phyloP scores from a whole-genome alignment of 2,113 vertebrate species.

The Ondatra zibethicus region DNA sequence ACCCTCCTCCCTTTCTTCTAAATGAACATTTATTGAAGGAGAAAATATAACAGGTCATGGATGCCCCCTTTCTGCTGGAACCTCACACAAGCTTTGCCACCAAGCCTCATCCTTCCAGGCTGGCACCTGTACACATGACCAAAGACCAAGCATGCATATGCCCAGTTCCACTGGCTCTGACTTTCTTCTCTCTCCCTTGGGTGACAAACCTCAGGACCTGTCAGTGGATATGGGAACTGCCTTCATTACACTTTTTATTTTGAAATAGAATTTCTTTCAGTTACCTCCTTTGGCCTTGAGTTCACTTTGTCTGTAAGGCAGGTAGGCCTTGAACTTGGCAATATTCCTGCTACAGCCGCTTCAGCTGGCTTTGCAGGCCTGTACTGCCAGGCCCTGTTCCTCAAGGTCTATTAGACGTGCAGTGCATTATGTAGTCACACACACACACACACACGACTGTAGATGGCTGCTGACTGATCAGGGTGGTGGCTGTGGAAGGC shows the following conservation, averaged over 20 bases:
- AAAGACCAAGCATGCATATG: background rate
- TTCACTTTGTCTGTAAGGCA: background rate
- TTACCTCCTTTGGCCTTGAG: background rate
- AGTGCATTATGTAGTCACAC: background rate
- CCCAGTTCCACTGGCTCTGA: background rate
- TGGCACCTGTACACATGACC: accelerated
- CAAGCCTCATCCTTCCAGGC: background rate
- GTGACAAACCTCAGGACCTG: background rate
- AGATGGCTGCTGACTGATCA: background rate
- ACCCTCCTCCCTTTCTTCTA: background rate
- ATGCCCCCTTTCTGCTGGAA: background rate
- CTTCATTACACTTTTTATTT: background rate
- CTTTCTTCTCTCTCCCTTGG: background rate
- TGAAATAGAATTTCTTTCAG: background rate
- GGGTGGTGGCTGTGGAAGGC: background rate
- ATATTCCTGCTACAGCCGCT: background rate
- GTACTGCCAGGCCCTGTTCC: background rate
- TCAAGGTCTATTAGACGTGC: background rate
- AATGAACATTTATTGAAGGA: background rate
- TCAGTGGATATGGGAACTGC: background rate
- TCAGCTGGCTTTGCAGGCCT: background rate
- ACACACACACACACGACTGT: too few relatives aligned
- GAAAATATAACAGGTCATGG: background rate
- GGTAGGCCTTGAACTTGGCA: background rate
- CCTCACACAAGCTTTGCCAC: too few relatives aligned